Conservation (phyloP, 2,797 vertebrate species). For the Halcyon smyrnensis region DNA sequence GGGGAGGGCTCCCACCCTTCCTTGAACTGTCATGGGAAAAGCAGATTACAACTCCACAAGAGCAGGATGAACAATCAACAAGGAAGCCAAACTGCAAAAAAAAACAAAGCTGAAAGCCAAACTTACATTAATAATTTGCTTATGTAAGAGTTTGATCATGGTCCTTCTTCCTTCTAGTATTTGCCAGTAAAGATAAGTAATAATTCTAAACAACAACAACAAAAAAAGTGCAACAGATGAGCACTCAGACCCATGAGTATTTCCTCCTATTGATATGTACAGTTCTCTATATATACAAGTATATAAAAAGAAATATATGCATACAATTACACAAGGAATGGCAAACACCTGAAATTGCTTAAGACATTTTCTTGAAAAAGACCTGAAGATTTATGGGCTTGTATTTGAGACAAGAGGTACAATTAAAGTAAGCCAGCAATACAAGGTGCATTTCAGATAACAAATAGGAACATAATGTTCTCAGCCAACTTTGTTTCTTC, state of each 20-base stretch:
- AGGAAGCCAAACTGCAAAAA: not conserved
- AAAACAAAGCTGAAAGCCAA: not conserved
- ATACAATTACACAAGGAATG: not conserved
- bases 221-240: not conserved
- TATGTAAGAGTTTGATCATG: constrained; percentile 78
- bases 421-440: not conserved
- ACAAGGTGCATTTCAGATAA: not conserved
- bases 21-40: not conserved
- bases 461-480: not conserved
- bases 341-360: not conserved
- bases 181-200: constrained; percentile 90
- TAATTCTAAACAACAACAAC: constrained; percentile 78
- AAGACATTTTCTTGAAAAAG: not conserved
- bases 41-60: not conserved
- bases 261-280: not conserved
- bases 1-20: not conserved
- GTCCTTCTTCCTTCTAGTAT: constrained; percentile 87
- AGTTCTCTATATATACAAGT: not conserved
- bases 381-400: not conserved
- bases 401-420: not conserved
- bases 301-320: not conserved
- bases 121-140: constrained; percentile 90
- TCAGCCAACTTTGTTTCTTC: not conserved
- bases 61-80: not conserved
- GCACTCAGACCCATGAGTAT: not conserved